These are phyloP conservation scores for Criorhina ranunculi DNA, from an alignment of 2,888 invertebrate genomes.

Conservation along the genomic window DNA sequence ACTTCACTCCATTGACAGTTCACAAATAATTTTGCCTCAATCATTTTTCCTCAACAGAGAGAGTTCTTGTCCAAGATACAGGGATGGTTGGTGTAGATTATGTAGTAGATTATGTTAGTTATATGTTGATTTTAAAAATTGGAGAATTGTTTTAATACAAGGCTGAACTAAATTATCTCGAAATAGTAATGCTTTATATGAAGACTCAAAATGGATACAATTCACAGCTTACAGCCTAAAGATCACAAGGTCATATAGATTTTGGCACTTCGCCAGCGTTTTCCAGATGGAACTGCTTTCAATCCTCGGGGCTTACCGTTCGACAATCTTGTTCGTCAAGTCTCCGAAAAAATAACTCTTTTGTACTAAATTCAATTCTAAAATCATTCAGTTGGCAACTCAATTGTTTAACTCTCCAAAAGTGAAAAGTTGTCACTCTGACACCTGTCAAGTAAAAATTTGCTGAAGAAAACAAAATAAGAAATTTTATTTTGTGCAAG, in stretches of 20 bases:
- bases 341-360: too few species aligned
- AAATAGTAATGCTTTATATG: too few species aligned
- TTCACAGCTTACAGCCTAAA: too few species aligned
- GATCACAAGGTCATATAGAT: too few species aligned
- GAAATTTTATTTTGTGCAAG: not conserved
- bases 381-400: conserved; percentile 14
- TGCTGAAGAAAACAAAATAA: conserved; percentile 27
- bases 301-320: too few species aligned
- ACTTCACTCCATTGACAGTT: conserved; percentile 56
- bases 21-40: conserved; percentile 29
- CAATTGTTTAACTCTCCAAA: not conserved
- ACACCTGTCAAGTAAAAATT: conserved; percentile 12
- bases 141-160: too few species aligned
- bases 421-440: conserved; percentile 4
- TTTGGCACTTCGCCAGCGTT: too few species aligned
- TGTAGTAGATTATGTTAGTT: conserved; percentile 25
- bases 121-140: not conserved
- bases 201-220: too few species aligned
- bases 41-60: conserved; percentile 5
- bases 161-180: too few species aligned
- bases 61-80: not conserved
- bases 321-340: too few species aligned
- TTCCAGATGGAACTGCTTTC: too few species aligned
- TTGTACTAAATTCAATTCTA: not conserved
- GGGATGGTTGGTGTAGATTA: conserved; percentile 14